phyloP scores from a whole-genome alignment of 2,888 invertebrate species.

The Acronicta psi region DNA sequence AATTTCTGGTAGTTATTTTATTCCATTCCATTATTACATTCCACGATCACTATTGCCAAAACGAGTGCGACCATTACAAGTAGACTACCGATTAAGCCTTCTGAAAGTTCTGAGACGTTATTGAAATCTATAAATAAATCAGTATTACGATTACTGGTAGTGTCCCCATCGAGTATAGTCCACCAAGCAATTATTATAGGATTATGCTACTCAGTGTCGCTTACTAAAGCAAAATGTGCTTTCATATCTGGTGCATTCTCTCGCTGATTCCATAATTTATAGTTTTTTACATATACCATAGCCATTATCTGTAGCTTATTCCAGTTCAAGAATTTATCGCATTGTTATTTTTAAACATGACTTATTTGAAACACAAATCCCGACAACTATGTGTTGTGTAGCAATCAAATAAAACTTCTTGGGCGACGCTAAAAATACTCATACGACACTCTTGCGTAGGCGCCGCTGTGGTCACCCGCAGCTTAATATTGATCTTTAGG shows the following conservation, averaged over 20 bases:
- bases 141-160: slow-evolving; percentile 1
- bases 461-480: slow-evolving; percentile 33
- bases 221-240: slow-evolving; percentile 19
- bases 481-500: slow-evolving; percentile 29
- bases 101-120: slow-evolving; percentile 6
- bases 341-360: slow-evolving; percentile 58
- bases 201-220: slow-evolving; percentile 10
- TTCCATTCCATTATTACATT: too few relatives aligned
- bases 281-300: slow-evolving; percentile 6
- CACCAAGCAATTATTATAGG: slow-evolving; percentile 10
- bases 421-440: slow-evolving; percentile 58
- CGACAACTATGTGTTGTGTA: slow-evolving; percentile 53
- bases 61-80: slow-evolving; percentile 12
- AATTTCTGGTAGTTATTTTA: too few relatives aligned
- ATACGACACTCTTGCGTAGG: slow-evolving; percentile 58
- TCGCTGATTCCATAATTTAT: slow-evolving; percentile 36
- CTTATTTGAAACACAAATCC: slow-evolving; percentile 58
- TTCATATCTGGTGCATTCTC: slow-evolving; percentile 1
- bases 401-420: slow-evolving; percentile 61
- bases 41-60: slow-evolving; percentile 26
- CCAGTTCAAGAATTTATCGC: slow-evolving; percentile 40
- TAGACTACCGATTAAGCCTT: slow-evolving; percentile 15
- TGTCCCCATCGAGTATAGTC: not conserved
- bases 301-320: slow-evolving; percentile 30
- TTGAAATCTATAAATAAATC: slow-evolving; percentile 19